These are phyloP conservation scores for Psephotus haematonotus DNA, from an alignment of 2,113 vertebrate genomes.

Conservation along the genomic window DNA sequence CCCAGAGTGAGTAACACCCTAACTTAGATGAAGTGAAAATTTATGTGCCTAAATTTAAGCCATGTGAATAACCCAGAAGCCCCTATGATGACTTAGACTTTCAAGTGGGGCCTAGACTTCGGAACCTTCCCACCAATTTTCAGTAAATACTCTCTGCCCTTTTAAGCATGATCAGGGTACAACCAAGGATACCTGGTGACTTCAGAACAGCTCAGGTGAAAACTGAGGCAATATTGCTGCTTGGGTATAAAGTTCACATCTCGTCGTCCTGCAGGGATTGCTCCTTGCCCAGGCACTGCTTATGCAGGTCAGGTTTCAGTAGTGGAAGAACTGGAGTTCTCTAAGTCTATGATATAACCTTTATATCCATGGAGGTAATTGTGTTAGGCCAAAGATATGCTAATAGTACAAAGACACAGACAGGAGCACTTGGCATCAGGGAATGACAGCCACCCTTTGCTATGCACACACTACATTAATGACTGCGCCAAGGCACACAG, in stretches of 20 bases:
- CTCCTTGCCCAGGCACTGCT: background rate
- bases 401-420: background rate
- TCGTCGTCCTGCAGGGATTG: background rate
- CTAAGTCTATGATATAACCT: background rate
- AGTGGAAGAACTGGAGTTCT: background rate
- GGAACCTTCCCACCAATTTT: background rate
- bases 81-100: background rate
- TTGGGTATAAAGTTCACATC: background rate
- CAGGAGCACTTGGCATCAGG: background rate
- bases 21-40: background rate
- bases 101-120: background rate
- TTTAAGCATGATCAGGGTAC: background rate
- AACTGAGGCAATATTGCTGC: background rate
- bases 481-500: rapidly evolving
- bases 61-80: background rate
- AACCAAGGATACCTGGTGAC: background rate
- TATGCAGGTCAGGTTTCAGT: background rate
- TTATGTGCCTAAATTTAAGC: background rate
- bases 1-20: background rate
- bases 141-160: background rate
- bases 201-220: background rate
- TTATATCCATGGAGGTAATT: background rate
- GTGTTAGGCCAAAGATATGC: background rate
- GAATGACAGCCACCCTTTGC: background rate
- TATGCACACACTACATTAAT: rapidly evolving